These are phyloP conservation scores for Tinea trinotella DNA, from an alignment of 2,888 invertebrate species.

Conservation along the genomic window DNA sequence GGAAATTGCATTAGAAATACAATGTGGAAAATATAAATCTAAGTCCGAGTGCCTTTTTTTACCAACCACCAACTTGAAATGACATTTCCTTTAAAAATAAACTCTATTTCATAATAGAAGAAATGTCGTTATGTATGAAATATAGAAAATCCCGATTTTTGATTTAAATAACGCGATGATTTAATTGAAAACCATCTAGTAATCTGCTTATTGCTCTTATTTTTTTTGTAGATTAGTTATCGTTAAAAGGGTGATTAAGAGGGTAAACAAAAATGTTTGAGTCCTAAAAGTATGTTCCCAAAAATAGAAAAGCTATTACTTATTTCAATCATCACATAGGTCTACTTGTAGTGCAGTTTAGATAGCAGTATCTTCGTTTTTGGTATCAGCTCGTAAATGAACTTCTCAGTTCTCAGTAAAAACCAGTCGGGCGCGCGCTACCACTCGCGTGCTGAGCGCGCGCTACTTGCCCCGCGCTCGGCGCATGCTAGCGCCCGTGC, in stretches of 20 bases:
- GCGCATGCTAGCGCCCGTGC: constrained; percentile 36
- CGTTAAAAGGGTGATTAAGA: too few species aligned
- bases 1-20: constrained; percentile 23
- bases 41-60: not conserved
- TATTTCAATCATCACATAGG: not conserved
- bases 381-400: not conserved
- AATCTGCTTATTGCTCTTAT: too few species aligned
- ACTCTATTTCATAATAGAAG: too few species aligned
- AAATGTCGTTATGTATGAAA: too few species aligned
- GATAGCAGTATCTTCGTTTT: not conserved
- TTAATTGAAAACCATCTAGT: too few species aligned
- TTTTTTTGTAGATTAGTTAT: too few species aligned
- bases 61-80: not conserved
- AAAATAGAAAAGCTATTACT: not conserved
- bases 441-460: constrained; percentile 57
- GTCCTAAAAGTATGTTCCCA: too few species aligned
- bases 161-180: too few species aligned
- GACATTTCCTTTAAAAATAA: not conserved
- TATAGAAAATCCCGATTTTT: too few species aligned
- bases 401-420: constrained; percentile 24
- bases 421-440: constrained; percentile 63
- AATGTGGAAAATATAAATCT: constrained; percentile 10
- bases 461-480: constrained; percentile 35
- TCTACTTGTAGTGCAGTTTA: not conserved
- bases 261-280: too few species aligned